Base-by-base conservation (phyloP, 2,113 vertebrate species). In the Plectropomus leopardus region DNA sequence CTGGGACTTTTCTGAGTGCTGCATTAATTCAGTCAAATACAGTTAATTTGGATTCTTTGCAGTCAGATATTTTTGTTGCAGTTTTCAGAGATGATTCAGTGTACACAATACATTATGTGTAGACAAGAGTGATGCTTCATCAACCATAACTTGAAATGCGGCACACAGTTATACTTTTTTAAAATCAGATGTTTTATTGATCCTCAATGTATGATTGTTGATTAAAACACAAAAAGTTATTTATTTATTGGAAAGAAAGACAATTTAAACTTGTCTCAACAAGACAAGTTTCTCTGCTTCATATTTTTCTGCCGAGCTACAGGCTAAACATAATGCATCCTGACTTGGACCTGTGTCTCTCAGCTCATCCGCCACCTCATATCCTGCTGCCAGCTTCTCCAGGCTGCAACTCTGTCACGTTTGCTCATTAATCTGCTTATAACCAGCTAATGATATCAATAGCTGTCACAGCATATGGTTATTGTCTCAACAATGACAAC, bases 371-470 rank as follows among this genome's bases (percentile, higher is more conserved):
- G 57, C 57, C 65, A 11, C n/a, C 48, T 40, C 15, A 16, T 8
- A 51, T 53, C n/a, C 66, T 14, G 32, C 65, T 40, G 50, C 47
- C 47, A 23, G 47, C 23, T 11, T 19, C 30, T 53, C 32, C 30
- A 24, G 65, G n/a, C n/a, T n/a, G n/a, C n/a, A n/a, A n/a, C 32
- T 69, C 15, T 23, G 16, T 10, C n/a, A 17, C 5, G 23, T 54
- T 42, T 14, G 50, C 23, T 42, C 36, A 55, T 70, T 57, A 55
- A 70, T 70, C 51, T 55, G 34, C 67, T 70, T 70, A 57, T 28
- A 70, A 44, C 51, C 51, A 55, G 67, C 24, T 44, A 7, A 32
- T 30, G 36, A 61, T 63, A 74, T 74, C 30, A 63, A 42, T 51
- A 51, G 47, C 57, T 42, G 9, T 73, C 10, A 36, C 28, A 26